These are phyloP conservation scores for Lomographa bimaculata DNA, from an alignment of 2,888 invertebrate species.

Conservation along the genomic window DNA sequence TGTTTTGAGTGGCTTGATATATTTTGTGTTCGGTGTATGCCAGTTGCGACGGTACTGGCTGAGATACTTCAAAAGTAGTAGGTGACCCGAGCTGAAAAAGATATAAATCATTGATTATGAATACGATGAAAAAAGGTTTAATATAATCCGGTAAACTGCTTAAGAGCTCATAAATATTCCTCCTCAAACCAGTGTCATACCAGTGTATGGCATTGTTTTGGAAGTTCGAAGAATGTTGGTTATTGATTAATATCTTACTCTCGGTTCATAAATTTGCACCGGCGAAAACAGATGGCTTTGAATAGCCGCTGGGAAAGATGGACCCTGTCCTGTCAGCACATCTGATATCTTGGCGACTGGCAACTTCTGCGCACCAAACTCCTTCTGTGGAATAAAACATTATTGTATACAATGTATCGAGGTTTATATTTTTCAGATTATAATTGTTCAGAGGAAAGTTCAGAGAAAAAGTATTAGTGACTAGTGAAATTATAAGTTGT, in stretches of 20 bases:
- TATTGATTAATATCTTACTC: slow-evolving; percentile 45
- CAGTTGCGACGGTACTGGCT: slow-evolving; percentile 61
- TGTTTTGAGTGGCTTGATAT: slow-evolving; percentile 18
- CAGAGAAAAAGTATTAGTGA: no score
- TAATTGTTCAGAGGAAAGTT: no score
- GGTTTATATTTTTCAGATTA: no score
- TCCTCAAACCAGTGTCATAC: no score
- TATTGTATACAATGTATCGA: no score
- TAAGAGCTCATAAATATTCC: no score
- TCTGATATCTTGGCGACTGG: slow-evolving; percentile 64
- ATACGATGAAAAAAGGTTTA: no score
- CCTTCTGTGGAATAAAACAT: slow-evolving; percentile 25
- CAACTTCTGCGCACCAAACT: slow-evolving; percentile 24
- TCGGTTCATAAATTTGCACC: slow-evolving; percentile 59
- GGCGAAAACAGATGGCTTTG: slow-evolving; percentile 66
- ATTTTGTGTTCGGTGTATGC: slow-evolving; percentile 62
- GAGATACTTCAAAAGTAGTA: slow-evolving; percentile 62
- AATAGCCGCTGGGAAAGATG: slow-evolving; percentile 59
- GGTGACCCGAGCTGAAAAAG: slow-evolving; percentile 54
- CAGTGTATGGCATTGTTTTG: no score
- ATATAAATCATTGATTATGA: slow-evolving; percentile 22
- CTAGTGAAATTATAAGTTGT: no score
- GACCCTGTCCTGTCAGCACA: slow-evolving; percentile 60
- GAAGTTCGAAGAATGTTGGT: no score
- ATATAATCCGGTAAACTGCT: no score